A percentile compares a stretch with the other conserved stretches of the same genome.
Evolutionary conservation across 2,888 invertebrate genomes (phyloP).

Genomic region (Agonum fuliginosum): DNA sequence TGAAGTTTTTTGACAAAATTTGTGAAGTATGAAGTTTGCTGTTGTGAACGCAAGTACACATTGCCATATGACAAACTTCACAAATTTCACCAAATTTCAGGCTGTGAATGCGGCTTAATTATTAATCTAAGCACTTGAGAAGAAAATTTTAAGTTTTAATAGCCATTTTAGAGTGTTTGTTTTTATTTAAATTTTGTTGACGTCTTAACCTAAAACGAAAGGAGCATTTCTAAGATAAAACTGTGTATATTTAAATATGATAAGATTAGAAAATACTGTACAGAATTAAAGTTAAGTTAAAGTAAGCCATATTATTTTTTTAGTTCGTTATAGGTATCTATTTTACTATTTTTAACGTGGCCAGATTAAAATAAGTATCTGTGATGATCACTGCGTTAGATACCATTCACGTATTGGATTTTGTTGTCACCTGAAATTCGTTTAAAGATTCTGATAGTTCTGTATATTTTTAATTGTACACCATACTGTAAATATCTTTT

Average conservation of each 20-base stretch:
- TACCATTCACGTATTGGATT: conserved; percentile 66
- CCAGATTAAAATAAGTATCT: conserved; percentile 71
- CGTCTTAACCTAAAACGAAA: conserved; percentile 16
- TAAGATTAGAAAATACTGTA: conserved; percentile 36
- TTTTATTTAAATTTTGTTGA: background rate
- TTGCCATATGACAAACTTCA: too few species aligned
- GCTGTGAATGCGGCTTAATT: too few species aligned
- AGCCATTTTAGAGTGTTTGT: background rate
- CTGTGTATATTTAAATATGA: conserved; percentile 34
- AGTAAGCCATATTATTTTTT: conserved; percentile 57
- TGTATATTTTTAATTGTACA: conserved; percentile 65
- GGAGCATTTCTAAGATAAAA: conserved; percentile 52
- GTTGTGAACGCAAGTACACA: too few species aligned
- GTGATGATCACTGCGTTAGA: conserved; percentile 70
- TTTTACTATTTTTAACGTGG: conserved; percentile 64
- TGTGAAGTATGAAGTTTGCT: too few species aligned
- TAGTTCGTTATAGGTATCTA: conserved; percentile 46
- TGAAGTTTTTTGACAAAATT: too few species aligned
- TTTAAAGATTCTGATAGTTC: conserved; percentile 46
- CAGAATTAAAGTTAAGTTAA: conserved; percentile 47
- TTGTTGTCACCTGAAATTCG: conserved; percentile 42
- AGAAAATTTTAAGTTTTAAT: conserved; percentile 12
- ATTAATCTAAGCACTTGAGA: conserved; percentile 14
- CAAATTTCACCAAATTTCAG: too few species aligned
- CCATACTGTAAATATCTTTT: conserved; percentile 67